Conservation (phyloP, 2,888 invertebrate species). For the Drosophila sordidapex region DNA sequence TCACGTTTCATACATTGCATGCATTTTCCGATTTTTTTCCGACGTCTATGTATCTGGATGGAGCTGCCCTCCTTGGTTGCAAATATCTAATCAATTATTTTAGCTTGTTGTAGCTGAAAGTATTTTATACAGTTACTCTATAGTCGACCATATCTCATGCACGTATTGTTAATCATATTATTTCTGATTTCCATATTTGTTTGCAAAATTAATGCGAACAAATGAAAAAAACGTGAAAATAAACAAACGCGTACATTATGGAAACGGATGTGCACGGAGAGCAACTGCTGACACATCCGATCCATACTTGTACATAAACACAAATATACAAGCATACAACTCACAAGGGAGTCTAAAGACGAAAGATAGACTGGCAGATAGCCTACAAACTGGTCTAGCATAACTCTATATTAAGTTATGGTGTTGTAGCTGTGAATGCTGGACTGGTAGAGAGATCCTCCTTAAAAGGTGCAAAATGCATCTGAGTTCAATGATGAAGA, state of each 20-base stretch:
- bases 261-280: conserved; percentile 53
- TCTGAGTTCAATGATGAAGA: too few species aligned
- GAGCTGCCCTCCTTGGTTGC: background rate
- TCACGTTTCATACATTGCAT: background rate
- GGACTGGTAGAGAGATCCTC: background rate
- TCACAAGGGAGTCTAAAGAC: background rate
- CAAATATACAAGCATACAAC: background rate
- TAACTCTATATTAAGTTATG: background rate
- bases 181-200: conserved; percentile 4
- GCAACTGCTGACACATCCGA: conserved; percentile 58
- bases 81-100: background rate
- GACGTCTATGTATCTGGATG: background rate
- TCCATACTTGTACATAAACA: background rate
- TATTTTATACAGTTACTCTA: background rate
- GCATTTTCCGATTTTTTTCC: background rate
- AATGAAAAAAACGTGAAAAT: conserved; percentile 32
- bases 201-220: conserved; percentile 53
- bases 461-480: background rate
- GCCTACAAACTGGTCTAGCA: conserved; percentile 15
- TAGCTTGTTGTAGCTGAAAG: background rate
- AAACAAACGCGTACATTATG: conserved; percentile 36
- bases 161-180: background rate
- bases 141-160: conserved; percentile 18
- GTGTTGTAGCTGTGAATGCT: background rate
- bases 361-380: conserved; percentile 9